Evolutionary conservation across 1,140 invertebrate species (phyloP).

Genomic region (Drosophila fuyamai): DNA sequence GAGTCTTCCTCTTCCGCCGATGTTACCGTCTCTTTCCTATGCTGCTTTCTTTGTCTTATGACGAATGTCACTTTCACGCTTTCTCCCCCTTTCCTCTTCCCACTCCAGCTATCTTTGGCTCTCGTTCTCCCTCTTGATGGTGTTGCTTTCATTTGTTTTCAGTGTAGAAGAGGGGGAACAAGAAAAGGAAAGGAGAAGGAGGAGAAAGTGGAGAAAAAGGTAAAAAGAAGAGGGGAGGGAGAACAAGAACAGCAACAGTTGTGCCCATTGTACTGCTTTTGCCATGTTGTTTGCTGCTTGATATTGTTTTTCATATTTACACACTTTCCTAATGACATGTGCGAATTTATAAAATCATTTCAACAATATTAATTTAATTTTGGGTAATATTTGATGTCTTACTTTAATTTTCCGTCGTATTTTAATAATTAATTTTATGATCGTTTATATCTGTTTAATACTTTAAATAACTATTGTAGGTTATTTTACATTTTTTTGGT

Average conservation of each 20-base stretch:
- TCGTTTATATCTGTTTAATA: no score
- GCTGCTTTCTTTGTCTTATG: constrained; percentile 48
- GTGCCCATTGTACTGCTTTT: constrained; percentile 59
- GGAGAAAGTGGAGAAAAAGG: constrained; percentile 1
- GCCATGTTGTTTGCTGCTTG: constrained; percentile 17
- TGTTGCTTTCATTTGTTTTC: constrained; percentile 51
- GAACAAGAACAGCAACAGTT: constrained; percentile 64
- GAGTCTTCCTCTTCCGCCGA: not conserved
- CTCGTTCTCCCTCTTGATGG: constrained; percentile 5
- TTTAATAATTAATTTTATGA: no score
- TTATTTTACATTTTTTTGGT: no score
- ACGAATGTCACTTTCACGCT: constrained; percentile 76
- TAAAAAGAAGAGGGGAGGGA: not conserved
- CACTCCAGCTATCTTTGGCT: not conserved
- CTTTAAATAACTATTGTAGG: no score
- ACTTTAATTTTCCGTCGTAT: no score
- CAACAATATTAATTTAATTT: no score
- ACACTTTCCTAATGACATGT: not conserved
- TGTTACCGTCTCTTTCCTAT: constrained; percentile 8
- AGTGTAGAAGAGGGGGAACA: not conserved
- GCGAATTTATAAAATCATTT: not conserved
- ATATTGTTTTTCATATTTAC: constrained; percentile 67
- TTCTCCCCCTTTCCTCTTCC: not conserved
- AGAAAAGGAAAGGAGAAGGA: not conserved
- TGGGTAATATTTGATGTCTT: no score